Evolutionary conservation across 2,797 vertebrate genomes (phyloP).

Genomic region (Chlorospingus semifuscus): DNA sequence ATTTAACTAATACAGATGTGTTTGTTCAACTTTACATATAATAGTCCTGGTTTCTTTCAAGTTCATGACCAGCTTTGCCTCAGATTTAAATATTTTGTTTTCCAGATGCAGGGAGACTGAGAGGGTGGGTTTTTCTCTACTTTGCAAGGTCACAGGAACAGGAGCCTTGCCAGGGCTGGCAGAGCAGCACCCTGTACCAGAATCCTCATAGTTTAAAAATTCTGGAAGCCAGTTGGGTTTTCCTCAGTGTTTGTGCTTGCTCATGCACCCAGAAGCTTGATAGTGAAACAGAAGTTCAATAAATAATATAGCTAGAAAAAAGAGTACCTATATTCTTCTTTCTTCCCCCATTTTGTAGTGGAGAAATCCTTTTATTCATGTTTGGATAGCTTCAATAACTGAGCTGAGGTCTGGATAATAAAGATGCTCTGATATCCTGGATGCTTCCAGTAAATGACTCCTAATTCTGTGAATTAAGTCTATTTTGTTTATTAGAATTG

Average conservation of each 20-base stretch:
- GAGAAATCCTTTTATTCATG: not conserved
- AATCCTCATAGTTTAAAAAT: fast-evolving
- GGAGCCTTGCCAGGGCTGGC: not conserved
- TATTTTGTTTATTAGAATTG: not conserved
- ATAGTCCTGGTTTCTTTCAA: slow-evolving; percentile 17
- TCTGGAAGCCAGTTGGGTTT: not conserved
- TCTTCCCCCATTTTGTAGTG: not conserved
- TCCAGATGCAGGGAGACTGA: not conserved
- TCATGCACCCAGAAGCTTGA: not conserved
- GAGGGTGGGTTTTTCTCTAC: not conserved
- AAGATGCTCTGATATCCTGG: not conserved
- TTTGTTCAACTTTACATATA: slow-evolving; percentile 6
- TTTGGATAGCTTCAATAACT: not conserved
- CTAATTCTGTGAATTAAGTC: not conserved
- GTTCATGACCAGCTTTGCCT: not conserved
- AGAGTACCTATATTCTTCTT: not conserved
- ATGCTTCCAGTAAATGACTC: not conserved
- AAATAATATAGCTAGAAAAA: not conserved
- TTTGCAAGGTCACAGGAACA: not conserved
- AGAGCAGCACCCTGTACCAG: not conserved
- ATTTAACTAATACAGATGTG: slow-evolving; percentile 16
- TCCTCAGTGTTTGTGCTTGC: not conserved
- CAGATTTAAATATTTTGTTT: not conserved
- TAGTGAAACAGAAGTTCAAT: not conserved
- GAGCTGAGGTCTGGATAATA: not conserved